phyloP scores from a whole-genome alignment of 2,797 vertebrate genomes.

The Otolemur crassicaudatus region DNA sequence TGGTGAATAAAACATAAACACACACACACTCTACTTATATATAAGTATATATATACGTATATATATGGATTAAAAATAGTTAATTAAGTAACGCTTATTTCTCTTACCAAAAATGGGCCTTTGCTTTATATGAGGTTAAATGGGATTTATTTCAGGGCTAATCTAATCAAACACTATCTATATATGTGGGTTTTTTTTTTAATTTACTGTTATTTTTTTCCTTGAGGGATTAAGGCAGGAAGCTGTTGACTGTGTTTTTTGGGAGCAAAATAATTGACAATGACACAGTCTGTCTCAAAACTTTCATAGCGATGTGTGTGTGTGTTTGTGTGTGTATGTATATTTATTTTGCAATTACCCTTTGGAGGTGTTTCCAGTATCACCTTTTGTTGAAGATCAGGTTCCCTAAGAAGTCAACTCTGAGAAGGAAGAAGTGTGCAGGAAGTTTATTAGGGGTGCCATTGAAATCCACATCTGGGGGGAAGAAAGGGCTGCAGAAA shows the following conservation, averaged over 20 bases:
- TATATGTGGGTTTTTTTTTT: background rate
- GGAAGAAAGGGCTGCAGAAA: background rate
- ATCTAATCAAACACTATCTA: background rate
- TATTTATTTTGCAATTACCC: background rate
- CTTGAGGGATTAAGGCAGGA: too few species aligned
- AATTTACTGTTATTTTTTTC: too few species aligned
- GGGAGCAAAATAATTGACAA: too few species aligned
- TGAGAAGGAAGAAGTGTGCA: background rate
- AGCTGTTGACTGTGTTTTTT: too few species aligned
- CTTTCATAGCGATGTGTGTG: too few species aligned
- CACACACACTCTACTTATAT: background rate
- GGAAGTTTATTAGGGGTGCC: background rate
- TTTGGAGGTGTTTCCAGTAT: background rate
- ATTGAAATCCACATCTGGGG: background rate
- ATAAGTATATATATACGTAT: background rate
- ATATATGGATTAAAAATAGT: background rate
- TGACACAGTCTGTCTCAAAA: too few species aligned
- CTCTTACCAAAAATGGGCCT: background rate
- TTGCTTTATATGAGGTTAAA: background rate
- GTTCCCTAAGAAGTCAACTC: background rate
- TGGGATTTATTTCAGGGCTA: background rate
- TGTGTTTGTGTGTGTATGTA: too few species aligned
- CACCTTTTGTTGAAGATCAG: background rate
- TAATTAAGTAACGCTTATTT: background rate
- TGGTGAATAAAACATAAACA: background rate